Conservation (phyloP, 2,797 vertebrate species). For the Ibycter americanus region DNA sequence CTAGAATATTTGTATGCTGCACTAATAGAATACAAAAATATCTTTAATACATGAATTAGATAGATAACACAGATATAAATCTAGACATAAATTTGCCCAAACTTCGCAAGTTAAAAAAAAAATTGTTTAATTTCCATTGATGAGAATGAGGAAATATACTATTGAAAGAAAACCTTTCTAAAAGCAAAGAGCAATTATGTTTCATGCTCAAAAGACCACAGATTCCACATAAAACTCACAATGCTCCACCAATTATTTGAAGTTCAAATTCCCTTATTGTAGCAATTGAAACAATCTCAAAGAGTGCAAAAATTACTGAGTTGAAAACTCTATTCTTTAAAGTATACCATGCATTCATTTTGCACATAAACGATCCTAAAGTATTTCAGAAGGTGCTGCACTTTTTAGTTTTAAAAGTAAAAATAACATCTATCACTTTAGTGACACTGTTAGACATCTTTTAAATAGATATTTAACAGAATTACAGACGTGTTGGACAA, state of each 20-base stretch:
- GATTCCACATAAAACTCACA: constrained; percentile 74
- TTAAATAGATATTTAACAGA: constrained; percentile 58
- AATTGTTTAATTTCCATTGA: constrained; percentile 73
- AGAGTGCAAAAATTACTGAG: constrained; percentile 68
- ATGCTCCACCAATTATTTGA: constrained; percentile 73
- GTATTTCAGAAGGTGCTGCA: constrained; percentile 47
- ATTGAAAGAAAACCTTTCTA: constrained; percentile 67
- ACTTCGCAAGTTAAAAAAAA: constrained; percentile 56
- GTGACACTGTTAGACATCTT: constrained; percentile 46
- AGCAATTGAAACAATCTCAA: constrained; percentile 71
- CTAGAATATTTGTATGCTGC: neutral
- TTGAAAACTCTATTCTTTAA: constrained; percentile 66
- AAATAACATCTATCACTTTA: constrained; percentile 64
- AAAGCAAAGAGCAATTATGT: constrained; percentile 73
- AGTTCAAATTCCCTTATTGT: constrained; percentile 69
- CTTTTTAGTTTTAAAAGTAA: constrained; percentile 61
- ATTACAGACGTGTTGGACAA: constrained; percentile 45
- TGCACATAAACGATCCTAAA: constrained; percentile 56
- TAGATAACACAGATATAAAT: neutral
- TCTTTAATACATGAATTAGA: neutral
- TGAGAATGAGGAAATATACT: constrained; percentile 64
- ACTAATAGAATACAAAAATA: neutral
- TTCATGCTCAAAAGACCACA: constrained; percentile 68
- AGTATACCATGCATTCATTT: constrained; percentile 65
- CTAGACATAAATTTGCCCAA: neutral